Evolutionary conservation across 2,113 vertebrate species (phyloP).

Genomic region (Haliaeetus leucogaster): DNA sequence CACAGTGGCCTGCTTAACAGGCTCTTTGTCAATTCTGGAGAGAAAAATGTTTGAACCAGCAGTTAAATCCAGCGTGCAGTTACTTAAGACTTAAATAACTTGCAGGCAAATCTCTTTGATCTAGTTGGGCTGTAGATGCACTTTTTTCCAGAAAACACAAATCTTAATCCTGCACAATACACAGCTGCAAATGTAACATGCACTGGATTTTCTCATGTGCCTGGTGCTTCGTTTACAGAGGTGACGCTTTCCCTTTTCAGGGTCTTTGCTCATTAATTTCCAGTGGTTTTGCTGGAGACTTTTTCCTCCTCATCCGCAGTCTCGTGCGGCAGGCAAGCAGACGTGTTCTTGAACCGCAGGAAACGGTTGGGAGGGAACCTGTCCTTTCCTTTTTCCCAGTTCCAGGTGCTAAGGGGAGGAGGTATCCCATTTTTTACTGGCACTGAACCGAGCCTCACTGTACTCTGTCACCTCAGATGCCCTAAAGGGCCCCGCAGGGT

Average conservation of each 20-base stretch:
- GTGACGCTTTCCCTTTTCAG: neutral
- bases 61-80: neutral
- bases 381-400: neutral
- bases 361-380: neutral
- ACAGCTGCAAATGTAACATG: rapidly evolving
- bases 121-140: neutral
- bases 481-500: neutral
- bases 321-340: neutral
- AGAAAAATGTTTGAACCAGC: neutral
- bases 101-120: neutral
- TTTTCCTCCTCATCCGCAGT: neutral
- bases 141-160: neutral
- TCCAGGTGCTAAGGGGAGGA: neutral
- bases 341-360: rapidly evolving
- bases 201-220: rapidly evolving
- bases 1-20: rapidly evolving
- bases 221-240: neutral
- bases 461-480: neutral
- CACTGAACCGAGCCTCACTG: rapidly evolving
- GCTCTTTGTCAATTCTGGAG: neutral
- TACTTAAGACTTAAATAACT: neutral
- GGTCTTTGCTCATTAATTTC: neutral
- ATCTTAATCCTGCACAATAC: rapidly evolving
- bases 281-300: neutral
- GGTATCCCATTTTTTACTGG: neutral